phyloP scores from a whole-genome alignment of 2,888 invertebrate genomes.

The Brachypalpus laphriformis region DNA sequence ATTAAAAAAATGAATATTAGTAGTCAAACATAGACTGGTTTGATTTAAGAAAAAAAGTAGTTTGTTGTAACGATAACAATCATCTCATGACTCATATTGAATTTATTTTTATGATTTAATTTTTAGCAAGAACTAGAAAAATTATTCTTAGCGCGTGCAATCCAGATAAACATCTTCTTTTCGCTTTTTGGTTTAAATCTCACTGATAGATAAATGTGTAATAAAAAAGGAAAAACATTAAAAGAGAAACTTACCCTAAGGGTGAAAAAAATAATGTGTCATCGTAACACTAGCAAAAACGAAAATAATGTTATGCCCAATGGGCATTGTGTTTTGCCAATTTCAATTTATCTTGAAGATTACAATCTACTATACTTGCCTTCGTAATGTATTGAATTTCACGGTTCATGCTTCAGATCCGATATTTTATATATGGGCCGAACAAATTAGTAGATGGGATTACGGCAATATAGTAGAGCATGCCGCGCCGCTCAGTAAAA shows the following conservation, averaged over 20 bases:
- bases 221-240: constrained; percentile 18
- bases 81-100: background rate
- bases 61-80: too few species aligned
- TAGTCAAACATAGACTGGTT: too few species aligned
- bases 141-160: constrained; percentile 21
- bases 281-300: constrained; percentile 59
- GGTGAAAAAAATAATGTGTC: constrained; percentile 32
- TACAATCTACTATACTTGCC: constrained; percentile 36
- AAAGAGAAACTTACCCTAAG: constrained; percentile 14
- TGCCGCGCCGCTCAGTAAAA: constrained; percentile 2
- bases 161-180: constrained; percentile 23
- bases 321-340: constrained; percentile 67
- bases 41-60: too few species aligned
- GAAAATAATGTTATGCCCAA: constrained; percentile 56
- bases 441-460: constrained; percentile 70
- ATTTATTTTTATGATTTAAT: background rate
- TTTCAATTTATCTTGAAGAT: constrained; percentile 62
- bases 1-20: too few species aligned
- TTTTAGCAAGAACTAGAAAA: background rate
- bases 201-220: constrained; percentile 18
- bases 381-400: constrained; percentile 67
- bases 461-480: constrained; percentile 28
- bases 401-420: constrained; percentile 63
- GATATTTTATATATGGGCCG: constrained; percentile 39
- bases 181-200: background rate